Base-by-base conservation (phyloP, 2,797 vertebrate genomes). In the Prunella strophiata region DNA sequence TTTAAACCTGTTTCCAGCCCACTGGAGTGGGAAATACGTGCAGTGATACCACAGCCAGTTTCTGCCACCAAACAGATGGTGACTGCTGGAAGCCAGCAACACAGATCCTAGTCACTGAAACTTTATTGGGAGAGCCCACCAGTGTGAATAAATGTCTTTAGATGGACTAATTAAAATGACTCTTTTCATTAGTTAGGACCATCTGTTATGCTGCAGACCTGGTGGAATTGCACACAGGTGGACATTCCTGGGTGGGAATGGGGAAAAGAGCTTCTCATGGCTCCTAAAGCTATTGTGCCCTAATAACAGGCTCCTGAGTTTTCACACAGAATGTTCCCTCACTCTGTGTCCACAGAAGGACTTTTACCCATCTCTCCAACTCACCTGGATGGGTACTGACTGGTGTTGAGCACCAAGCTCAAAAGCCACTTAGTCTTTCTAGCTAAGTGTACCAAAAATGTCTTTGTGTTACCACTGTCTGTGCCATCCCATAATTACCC, bases 121-220 rank as follows among this genome's bases (percentile, higher is more conserved):
- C 97, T 98, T 98, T 98, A 98, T 97, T 96, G 96, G 97, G 96
- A 97, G 96, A 79, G 70, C 96, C 97, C 97, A 97, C 96, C 86
- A 96, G 98, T 97, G 97, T 98, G 97, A 98, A 98, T 98, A 98
- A 98, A 98, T 96, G 95, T 98, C 98, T 98, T 98, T 97, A 98
- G 98, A 98, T 96, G 97, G 97, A 97, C 98, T 98, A 98, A 99
- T 99, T 99, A 99, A 98, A 99, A 98, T 97, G 94, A 96, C 96
- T 97, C 93, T 98, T 98, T 98, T 98, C 98, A 98, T 99, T 98
- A 98, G 97, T 94, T 96, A 89, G 58, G 94, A 97, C 98, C 98
- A 99, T 99, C 98, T 99, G 98, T 98, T 98, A 97, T 96, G 97
- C 96, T 93, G n/a, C 92, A 94, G 98, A 98, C 98, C 98, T 98